Conservation (phyloP, 1,140 invertebrate species). For the Thereuonema tuberculata region DNA sequence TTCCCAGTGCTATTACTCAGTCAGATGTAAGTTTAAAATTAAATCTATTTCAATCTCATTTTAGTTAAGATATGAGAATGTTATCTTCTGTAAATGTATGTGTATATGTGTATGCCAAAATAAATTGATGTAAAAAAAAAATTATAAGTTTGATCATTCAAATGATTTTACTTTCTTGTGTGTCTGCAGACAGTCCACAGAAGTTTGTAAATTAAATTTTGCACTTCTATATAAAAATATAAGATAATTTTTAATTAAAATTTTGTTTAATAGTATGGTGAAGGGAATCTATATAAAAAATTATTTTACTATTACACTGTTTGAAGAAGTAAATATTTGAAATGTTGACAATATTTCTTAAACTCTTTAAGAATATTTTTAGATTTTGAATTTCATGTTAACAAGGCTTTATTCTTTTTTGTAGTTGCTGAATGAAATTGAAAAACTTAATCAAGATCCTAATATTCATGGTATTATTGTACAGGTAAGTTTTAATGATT, state of each 20-base stretch:
- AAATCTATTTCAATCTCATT: background rate
- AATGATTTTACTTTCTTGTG: too few relatives aligned
- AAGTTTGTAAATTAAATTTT: too few relatives aligned
- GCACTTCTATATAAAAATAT: too few relatives aligned
- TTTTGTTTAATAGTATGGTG: too few relatives aligned
- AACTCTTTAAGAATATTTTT: too few relatives aligned
- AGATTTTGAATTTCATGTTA: too few relatives aligned
- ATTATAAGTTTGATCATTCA: background rate
- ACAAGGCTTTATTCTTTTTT: slow-evolving; percentile 19
- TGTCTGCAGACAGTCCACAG: too few relatives aligned
- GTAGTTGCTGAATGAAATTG: slow-evolving; percentile 51
- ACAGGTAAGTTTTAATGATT: slow-evolving; percentile 50
- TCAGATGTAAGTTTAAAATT: slow-evolving; percentile 50
- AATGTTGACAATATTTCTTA: too few relatives aligned
- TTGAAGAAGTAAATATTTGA: too few relatives aligned
- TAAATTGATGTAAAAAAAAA: background rate
- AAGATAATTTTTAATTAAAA: too few relatives aligned
- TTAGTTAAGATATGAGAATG: slow-evolving; percentile 8
- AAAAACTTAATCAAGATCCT: slow-evolving; percentile 66
- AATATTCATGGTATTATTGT: slow-evolving; percentile 90
- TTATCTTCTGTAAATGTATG: background rate
- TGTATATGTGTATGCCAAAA: background rate
- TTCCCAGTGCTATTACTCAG: slow-evolving; percentile 71
- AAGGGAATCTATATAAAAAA: too few relatives aligned
- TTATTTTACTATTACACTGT: too few relatives aligned